Evolutionary conservation across 2,113 vertebrate genomes (phyloP).

Genomic region (Onychostruthus taczanowskii): DNA sequence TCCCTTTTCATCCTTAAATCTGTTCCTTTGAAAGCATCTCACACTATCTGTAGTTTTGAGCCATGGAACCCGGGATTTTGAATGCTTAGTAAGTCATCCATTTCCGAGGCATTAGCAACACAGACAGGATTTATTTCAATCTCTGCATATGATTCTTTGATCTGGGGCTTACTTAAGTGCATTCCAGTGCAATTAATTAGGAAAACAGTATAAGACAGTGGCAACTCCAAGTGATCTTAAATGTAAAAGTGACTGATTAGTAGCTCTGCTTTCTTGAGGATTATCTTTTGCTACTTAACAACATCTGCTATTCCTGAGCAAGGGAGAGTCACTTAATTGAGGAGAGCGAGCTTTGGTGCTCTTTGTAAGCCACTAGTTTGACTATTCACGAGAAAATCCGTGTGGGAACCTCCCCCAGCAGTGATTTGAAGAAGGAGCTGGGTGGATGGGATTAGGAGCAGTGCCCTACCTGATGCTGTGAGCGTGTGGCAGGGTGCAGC

Average conservation of each 20-base stretch:
- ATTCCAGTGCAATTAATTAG: conserved; percentile 61
- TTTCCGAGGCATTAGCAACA: conserved; percentile 41
- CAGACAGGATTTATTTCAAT: conserved; percentile 58
- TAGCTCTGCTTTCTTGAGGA: conserved; percentile 27
- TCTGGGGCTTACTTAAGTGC: conserved; percentile 48
- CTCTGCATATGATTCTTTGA: conserved; percentile 55
- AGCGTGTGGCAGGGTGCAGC: too few species aligned
- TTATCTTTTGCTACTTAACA: conserved; percentile 12
- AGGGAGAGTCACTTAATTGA: not conserved
- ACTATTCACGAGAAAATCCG: not conserved
- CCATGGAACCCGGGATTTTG: not conserved
- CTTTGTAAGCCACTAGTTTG: not conserved
- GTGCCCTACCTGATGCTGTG: not conserved
- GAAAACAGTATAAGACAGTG: conserved; percentile 24
- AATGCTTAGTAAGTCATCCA: conserved; percentile 37
- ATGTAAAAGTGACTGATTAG: conserved; percentile 37
- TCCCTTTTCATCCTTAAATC: not conserved
- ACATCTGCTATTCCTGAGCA: not conserved
- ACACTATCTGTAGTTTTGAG: conserved; percentile 1
- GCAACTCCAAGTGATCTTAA: conserved; percentile 36
- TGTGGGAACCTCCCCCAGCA: not conserved
- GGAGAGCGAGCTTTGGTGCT: not conserved
- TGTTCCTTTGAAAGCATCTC: not conserved
- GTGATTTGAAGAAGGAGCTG: not conserved
- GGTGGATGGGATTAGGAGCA: not conserved